Evolutionary conservation across 1,140 invertebrate species (phyloP), one percentile per base, ranked within the genome.

Genomic region (Brachionus koreanus): DNA sequence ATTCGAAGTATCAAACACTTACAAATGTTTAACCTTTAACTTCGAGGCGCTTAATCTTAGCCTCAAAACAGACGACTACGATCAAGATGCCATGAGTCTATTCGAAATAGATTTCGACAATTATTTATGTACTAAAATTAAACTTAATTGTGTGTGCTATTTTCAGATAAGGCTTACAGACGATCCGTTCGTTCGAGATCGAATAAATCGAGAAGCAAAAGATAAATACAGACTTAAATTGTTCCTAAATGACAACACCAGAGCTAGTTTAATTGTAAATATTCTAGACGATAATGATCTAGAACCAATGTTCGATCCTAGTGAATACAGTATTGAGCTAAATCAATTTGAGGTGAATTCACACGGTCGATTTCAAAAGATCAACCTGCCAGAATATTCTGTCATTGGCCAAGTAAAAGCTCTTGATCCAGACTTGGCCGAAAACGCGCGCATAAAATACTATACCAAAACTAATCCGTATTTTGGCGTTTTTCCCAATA

Each of bases 221-320:
- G 76, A 79, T 49, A 23, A 29, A 13, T 79, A 79, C 39, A 33
- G 23, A 37, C 37, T 79, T 4, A 19, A 35, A 16, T 37, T 79
- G 6, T 16, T 10, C 12, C 9, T 79, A 23, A 43, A 61, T n/a
- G 33, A 37, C 10, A 42, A 37, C 10, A 42, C 35, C 19, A 25
- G 23, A 39, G n/a, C 37, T 13, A 42, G n/a, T n/a, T 10, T 79
- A 23, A 49, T 61, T 13, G 61, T 79, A 0, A 23, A 43, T 16
- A 65, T 79, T 35, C 39, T 79, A 33, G 76, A 79, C 35, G 76
- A 79, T 12, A 79, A 79, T 19, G 76, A 79, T 61, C 76, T 79
- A 2, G 76, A 79, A 49, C 76, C 76, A 16, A 79, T 79, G 61
- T 79, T 79, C 39, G 61, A 57, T 79, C 76, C 49, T 7, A 79